phyloP scores from a whole-genome alignment of 2,113 vertebrate species.

The Oncorhynchus gorbuscha region DNA sequence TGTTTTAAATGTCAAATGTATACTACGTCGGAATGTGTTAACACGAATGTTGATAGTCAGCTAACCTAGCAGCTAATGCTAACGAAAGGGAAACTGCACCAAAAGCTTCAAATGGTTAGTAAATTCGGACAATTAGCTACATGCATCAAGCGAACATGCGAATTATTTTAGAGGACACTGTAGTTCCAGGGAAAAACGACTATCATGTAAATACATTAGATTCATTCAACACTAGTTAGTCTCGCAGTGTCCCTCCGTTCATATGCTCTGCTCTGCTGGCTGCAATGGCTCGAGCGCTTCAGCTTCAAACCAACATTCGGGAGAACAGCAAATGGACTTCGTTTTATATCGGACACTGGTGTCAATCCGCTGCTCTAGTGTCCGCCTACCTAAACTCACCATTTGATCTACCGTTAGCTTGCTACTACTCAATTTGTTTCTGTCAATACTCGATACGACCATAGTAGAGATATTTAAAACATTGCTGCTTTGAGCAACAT shows the following conservation, averaged over 20 bases:
- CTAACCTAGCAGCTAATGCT: constrained; percentile 32
- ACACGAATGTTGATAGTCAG: constrained; percentile 66
- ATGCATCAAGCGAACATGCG: background rate
- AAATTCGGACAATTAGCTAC: background rate
- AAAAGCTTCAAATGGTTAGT: background rate
- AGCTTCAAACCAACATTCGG: constrained; percentile 12
- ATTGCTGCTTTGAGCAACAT: too few relatives aligned
- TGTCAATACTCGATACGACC: too few relatives aligned
- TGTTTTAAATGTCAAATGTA: constrained; percentile 74
- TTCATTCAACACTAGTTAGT: constrained; percentile 37
- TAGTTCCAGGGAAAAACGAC: background rate
- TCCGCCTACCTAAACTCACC: too few relatives aligned
- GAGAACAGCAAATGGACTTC: constrained; percentile 18
- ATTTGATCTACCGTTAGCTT: too few relatives aligned
- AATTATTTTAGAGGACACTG: background rate
- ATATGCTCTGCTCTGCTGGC: constrained; percentile 54
- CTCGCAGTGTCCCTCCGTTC: constrained; percentile 66
- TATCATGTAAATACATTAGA: background rate
- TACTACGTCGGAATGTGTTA: constrained; percentile 53
- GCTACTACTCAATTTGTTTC: too few relatives aligned
- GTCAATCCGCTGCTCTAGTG: too few relatives aligned
- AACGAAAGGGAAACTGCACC: background rate
- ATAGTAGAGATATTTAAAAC: too few relatives aligned
- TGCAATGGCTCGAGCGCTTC: constrained; percentile 55
- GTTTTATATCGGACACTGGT: too few relatives aligned